A percentile compares a stretch with the other conserved stretches of the same genome.
Conservation (phyloP, 2,888 invertebrate species). For the Eueremaeus valkanovi region DNA sequence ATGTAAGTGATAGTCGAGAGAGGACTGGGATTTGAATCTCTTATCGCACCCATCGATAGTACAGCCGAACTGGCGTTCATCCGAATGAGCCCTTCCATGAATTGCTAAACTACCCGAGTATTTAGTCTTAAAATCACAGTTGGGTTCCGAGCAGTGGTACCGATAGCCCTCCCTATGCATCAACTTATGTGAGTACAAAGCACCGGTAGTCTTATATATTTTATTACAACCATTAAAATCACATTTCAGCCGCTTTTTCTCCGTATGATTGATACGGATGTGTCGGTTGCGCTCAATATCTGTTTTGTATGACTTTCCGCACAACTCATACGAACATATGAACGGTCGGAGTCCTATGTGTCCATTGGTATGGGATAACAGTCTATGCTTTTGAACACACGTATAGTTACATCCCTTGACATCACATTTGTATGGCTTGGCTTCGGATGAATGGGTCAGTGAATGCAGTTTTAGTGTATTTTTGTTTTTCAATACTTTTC, state of each 20-base stretch:
- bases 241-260: not conserved
- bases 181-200: too few species aligned
- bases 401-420: too few species aligned
- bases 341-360: not conserved
- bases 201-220: not conserved
- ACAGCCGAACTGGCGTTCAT: not conserved
- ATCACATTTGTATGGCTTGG: too few species aligned
- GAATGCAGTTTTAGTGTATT: too few species aligned
- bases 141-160: not conserved
- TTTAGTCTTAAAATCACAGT: not conserved
- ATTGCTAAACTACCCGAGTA: not conserved
- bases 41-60: not conserved
- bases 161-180: not conserved
- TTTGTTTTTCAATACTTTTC: too few species aligned
- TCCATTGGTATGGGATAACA: not conserved
- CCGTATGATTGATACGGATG: not conserved
- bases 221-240: not conserved
- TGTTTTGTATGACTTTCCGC: not conserved
- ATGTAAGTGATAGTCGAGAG: constrained; percentile 35
- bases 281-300: not conserved
- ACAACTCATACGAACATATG: not conserved
- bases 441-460: too few species aligned
- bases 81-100: not conserved
- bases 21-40: not conserved
- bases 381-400: too few species aligned